Evolutionary conservation across 2,113 vertebrate genomes (phyloP).

Genomic region (Galemys pyrenaicus): DNA sequence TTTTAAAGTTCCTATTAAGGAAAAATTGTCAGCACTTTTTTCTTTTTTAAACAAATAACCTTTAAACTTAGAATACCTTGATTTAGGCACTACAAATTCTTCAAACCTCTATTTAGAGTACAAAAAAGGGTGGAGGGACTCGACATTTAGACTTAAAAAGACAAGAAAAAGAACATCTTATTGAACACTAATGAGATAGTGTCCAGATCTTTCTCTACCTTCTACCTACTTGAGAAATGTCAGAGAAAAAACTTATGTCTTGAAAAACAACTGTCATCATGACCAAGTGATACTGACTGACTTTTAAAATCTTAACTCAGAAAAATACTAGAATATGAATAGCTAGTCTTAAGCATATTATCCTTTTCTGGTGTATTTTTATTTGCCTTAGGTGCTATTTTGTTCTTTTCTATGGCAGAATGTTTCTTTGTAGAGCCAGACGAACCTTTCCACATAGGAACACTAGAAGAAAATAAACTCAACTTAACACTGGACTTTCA

Average conservation of each 20-base stretch:
- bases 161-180: background rate
- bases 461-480: conserved; percentile 76
- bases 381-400: conserved; percentile 14
- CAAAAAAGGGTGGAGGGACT: background rate
- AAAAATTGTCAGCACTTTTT: conserved; percentile 22
- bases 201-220: background rate
- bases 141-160: background rate
- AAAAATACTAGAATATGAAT: background rate
- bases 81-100: background rate
- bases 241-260: background rate
- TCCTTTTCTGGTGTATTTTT: background rate
- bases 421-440: conserved; percentile 90
- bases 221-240: background rate
- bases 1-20: background rate
- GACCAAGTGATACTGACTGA: background rate
- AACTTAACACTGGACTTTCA: conserved; percentile 94
- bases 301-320: conserved; percentile 20
- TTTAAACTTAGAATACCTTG: background rate
- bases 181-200: background rate
- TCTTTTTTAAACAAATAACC: no score
- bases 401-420: conserved; percentile 85
- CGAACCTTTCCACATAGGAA: conserved; percentile 68
- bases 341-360: background rate
- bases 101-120: background rate
- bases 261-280: background rate